These are phyloP conservation scores for Hipposideros larvatus DNA, from an alignment of 2,797 vertebrate genomes.

Conservation along the genomic window DNA sequence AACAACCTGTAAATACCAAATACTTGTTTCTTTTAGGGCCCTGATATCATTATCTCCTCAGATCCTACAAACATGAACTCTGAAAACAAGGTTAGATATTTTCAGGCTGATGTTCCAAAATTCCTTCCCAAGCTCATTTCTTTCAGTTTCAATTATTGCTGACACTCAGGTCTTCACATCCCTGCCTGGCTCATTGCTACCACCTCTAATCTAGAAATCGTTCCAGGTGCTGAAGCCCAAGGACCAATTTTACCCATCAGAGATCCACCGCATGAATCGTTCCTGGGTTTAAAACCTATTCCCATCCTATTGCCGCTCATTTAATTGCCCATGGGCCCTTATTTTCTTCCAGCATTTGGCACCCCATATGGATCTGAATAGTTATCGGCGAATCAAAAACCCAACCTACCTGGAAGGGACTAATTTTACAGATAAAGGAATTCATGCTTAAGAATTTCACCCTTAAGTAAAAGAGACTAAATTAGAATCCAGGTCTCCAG, in stretches of 20 bases:
- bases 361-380: not conserved
- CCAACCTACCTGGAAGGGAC: not conserved
- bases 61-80: not conserved
- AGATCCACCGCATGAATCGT: not conserved
- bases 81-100: not conserved
- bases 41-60: not conserved
- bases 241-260: not conserved
- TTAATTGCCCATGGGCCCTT: not conserved
- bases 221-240: not conserved
- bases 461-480: not conserved
- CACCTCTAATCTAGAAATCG: not conserved
- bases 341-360: not conserved
- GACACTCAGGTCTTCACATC: not conserved
- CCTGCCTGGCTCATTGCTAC: not conserved
- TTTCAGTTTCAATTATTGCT: not conserved
- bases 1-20: not conserved
- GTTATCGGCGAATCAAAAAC: not conserved
- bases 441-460: not conserved
- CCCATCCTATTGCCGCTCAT: not conserved
- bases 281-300: not conserved
- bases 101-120: not conserved
- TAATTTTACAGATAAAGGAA: not conserved
- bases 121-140: not conserved
- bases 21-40: not conserved
- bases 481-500: not conserved